These are phyloP conservation scores for Poicephalus gulielmi DNA, from an alignment of 2,113 vertebrate genomes.

Conservation along the genomic window DNA sequence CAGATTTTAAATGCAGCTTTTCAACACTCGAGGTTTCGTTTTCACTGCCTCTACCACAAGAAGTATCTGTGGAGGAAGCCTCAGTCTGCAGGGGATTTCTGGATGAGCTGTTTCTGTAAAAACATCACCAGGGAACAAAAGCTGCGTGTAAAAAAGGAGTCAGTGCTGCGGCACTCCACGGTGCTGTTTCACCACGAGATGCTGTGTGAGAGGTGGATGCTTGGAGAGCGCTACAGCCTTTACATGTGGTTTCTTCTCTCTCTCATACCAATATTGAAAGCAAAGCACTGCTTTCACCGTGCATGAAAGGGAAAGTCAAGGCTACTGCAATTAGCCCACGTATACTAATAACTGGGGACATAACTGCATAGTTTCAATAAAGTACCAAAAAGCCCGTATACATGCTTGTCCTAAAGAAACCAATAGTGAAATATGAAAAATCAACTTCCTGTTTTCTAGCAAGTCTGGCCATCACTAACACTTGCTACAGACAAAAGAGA, in stretches of 20 bases:
- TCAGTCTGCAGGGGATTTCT: neutral
- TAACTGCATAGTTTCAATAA: neutral
- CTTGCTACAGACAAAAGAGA: neutral
- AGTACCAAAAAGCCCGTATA: neutral
- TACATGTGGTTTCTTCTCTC: neutral
- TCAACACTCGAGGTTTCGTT: neutral
- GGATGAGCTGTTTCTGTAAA: neutral
- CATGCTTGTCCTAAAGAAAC: neutral
- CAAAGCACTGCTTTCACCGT: neutral
- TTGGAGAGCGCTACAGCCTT: neutral
- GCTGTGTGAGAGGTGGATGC: rapidly evolving
- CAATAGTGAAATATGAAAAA: neutral
- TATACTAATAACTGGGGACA: neutral
- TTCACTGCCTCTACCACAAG: neutral
- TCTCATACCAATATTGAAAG: neutral
- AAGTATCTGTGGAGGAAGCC: neutral
- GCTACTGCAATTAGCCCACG: neutral
- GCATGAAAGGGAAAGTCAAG: neutral
- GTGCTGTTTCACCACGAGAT: neutral
- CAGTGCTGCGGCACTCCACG: rapidly evolving
- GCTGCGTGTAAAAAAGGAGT: neutral
- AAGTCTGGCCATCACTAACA: neutral
- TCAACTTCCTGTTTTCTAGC: neutral
- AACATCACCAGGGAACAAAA: neutral
- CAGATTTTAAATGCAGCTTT: neutral